phyloP scores from a whole-genome alignment of 2,113 vertebrate species.

The Rallus limicola region DNA sequence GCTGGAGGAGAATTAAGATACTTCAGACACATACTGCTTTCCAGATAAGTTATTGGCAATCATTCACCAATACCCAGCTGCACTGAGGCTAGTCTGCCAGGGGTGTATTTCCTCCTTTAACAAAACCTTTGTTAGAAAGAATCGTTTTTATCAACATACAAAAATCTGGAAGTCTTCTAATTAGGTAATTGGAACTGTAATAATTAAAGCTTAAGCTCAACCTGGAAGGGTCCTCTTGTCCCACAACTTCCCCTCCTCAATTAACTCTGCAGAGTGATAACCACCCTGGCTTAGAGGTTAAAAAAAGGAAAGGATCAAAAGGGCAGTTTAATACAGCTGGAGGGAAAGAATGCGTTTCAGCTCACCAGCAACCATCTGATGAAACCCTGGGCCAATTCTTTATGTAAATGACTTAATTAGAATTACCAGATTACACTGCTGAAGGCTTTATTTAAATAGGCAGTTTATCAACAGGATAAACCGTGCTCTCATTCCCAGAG shows the following conservation, averaged over 20 bases:
- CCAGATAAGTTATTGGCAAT: slow-evolving; percentile 15
- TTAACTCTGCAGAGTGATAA: slow-evolving; percentile 75
- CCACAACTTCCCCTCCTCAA: slow-evolving; percentile 50
- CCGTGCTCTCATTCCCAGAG: slow-evolving; percentile 34
- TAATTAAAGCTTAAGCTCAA: slow-evolving; percentile 39
- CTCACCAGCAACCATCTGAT: slow-evolving; percentile 71
- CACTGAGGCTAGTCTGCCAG: not conserved
- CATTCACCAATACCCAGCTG: slow-evolving; percentile 34
- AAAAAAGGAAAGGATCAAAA: slow-evolving; percentile 66
- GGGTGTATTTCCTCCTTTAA: not conserved
- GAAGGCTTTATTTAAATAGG: slow-evolving; percentile 74
- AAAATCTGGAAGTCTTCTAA: slow-evolving; percentile 35
- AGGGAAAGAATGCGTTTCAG: slow-evolving; percentile 75
- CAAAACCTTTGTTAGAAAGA: not conserved
- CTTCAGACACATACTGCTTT: not conserved
- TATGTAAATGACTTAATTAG: slow-evolving; percentile 79
- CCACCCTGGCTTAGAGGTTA: slow-evolving; percentile 66
- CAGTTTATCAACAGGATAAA: slow-evolving; percentile 59
- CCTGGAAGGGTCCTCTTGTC: not conserved
- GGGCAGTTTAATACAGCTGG: slow-evolving; percentile 68
- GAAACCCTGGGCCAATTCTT: slow-evolving; percentile 69
- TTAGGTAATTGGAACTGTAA: slow-evolving; percentile 38
- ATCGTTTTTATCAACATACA: not conserved
- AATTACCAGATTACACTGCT: slow-evolving; percentile 72
- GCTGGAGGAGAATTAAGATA: not conserved